Percentiles rank a stretch among this genome's conserved stretches.
phyloP scores from a whole-genome alignment of 2,797 vertebrate species.

The Melopsittacus undulatus region DNA sequence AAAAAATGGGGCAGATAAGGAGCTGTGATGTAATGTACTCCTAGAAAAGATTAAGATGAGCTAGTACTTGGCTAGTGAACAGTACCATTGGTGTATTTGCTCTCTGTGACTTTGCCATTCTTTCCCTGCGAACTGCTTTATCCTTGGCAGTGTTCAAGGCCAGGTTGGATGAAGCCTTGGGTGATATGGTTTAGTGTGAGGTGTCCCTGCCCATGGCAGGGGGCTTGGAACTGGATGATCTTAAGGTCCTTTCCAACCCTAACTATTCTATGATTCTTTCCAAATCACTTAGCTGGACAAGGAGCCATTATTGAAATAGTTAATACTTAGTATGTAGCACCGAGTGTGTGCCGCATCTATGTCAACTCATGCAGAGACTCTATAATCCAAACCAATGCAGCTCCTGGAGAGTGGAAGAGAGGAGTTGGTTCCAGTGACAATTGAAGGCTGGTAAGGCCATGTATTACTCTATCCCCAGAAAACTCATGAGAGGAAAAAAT shows the following conservation, averaged over 20 bases:
- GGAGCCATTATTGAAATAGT: background rate
- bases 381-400: background rate
- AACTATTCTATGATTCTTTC: no score
- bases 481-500: background rate
- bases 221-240: no score
- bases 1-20: background rate
- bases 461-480: background rate
- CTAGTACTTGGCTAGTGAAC: background rate
- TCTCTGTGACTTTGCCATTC: background rate
- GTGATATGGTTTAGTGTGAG: no score
- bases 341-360: rapidly evolving
- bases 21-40: background rate
- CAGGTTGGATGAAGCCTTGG: no score
- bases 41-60: slow-evolving; percentile 1
- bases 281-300: background rate
- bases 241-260: no score
- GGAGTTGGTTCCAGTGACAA: background rate
- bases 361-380: background rate
- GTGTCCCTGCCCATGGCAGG: no score
- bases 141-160: no score
- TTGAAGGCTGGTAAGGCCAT: background rate
- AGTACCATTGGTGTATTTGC: background rate
- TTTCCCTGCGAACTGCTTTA: background rate
- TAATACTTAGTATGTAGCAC: background rate
- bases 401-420: background rate